Base-by-base conservation (phyloP, 2,113 vertebrate species). In the Hydropotes inermis region DNA sequence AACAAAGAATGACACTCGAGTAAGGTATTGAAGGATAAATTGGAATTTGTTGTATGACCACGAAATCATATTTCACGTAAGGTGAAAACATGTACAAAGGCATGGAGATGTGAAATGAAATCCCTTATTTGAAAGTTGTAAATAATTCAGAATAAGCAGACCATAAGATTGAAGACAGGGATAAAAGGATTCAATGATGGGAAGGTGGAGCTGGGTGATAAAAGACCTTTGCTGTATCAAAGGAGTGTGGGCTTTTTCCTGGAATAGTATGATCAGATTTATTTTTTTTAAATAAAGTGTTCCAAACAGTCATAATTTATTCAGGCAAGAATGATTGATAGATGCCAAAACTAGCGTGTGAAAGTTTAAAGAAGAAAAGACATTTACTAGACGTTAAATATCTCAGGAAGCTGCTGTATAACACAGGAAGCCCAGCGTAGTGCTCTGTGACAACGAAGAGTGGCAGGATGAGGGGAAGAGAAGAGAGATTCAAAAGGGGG, bases 141-240 rank as follows among this genome's bases (percentile, higher is more conserved):
- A 93, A 33, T 96, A 92, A 96, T 95, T 95, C 55, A 94, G 7
- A 95, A 55, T 95, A 50, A 92, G 57, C 28, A 79, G 43, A 70
- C 52, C 2, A 1, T 36, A 64, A 74, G 15, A 91, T 60, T 84
- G 70, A 95, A 95, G 30, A 33, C 50, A 60, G n/a, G 43, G 8
- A n/a, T 84, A 52, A 96, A 93, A 87, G 27, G 36, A 91, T 82
- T 43, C 50, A 90, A 36, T 50, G 43, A 91, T 86, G 43, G 45
- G 52, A 93, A 92, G 15, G 33, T 52, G 17, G 21, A 14, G 3
- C 3, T 74, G 36, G 30, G 57, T 82, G 78, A 74, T 60, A 76
- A 93, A 94, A 95, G 6, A 43, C 13, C 45, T 70, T 67, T 93
- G 45, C n/a, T 81, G 4, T 88, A 67, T 83, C 70, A 70, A 94